A percentile compares a stretch with the other conserved stretches of the same genome.
Evolutionary conservation across 2,113 vertebrate genomes (phyloP).

Genomic region (Amia ocellicauda): DNA sequence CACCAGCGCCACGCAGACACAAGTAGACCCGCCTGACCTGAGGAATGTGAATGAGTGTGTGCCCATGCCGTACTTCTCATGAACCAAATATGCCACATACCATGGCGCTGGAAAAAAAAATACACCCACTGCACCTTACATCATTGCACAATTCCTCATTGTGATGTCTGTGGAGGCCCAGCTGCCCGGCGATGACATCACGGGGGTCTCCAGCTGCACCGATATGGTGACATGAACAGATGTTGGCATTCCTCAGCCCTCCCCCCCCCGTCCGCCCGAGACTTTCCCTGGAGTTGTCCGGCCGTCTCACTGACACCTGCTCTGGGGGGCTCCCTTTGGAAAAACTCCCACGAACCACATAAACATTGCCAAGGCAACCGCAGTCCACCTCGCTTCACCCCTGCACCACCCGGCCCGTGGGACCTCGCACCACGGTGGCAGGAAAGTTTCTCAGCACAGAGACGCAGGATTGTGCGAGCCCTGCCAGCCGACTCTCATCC

Average conservation of each 20-base stretch:
- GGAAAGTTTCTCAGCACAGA: too few relatives aligned
- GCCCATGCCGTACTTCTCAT: background rate
- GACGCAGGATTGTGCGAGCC: too few relatives aligned
- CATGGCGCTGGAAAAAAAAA: background rate
- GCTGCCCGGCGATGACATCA: constrained; percentile 56
- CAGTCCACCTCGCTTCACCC: background rate
- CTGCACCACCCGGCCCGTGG: background rate
- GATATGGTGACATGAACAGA: constrained; percentile 51
- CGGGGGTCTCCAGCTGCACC: constrained; percentile 49
- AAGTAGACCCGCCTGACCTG: too few relatives aligned
- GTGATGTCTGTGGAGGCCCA: constrained; percentile 44
- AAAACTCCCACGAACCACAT: background rate
- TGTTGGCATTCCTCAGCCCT: constrained; percentile 36
- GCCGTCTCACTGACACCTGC: too few relatives aligned
- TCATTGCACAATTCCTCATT: constrained; percentile 39
- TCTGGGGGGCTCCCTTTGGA: too few relatives aligned
- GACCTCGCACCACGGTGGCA: background rate
- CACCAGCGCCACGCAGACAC: too few relatives aligned
- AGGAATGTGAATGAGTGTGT: too few relatives aligned
- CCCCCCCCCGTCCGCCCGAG: constrained; percentile 16
- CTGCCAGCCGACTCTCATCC: background rate
- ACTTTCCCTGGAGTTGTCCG: constrained; percentile 13
- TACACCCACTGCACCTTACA: constrained; percentile 22
- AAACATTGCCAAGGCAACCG: background rate
- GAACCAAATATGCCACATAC: background rate